Conservation (phyloP, 2,113 vertebrate species). For the Thamnaconus septentrionalis region DNA sequence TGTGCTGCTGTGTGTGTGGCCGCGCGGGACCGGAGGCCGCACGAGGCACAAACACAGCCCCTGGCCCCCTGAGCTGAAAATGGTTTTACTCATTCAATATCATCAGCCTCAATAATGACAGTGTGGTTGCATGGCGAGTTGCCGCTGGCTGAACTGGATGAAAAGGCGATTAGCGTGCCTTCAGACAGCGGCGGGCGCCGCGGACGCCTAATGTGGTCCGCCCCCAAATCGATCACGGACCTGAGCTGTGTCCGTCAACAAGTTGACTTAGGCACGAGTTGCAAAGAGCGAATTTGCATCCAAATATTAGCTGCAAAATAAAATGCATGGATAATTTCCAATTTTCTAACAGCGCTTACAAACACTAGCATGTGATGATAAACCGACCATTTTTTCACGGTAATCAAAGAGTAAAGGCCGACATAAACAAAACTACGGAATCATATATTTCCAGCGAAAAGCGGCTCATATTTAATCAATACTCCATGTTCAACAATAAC, state of each 20-base stretch:
- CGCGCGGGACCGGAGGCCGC: too few relatives aligned
- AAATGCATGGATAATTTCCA: too few relatives aligned
- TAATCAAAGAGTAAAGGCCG: too few relatives aligned
- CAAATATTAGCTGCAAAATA: too few relatives aligned
- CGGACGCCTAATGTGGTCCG: slow-evolving; percentile 19
- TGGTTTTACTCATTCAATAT: slow-evolving; percentile 62
- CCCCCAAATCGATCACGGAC: slow-evolving; percentile 5
- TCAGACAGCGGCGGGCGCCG: slow-evolving; percentile 5
- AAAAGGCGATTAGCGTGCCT: slow-evolving; percentile 33
- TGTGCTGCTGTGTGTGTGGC: slow-evolving; percentile 15
- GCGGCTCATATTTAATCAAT: too few relatives aligned
- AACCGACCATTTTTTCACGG: too few relatives aligned
- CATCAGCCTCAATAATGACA: slow-evolving; percentile 68
- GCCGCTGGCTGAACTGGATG: slow-evolving; percentile 53
- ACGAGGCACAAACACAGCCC: slow-evolving; percentile 42
- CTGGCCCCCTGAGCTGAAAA: slow-evolving; percentile 41
- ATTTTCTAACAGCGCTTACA: too few relatives aligned
- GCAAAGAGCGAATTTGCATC: too few relatives aligned
- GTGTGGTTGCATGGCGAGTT: slow-evolving; percentile 40
- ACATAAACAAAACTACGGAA: too few relatives aligned
- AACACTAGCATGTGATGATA: too few relatives aligned
- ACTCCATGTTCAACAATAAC: neutral
- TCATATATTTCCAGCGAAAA: too few relatives aligned
- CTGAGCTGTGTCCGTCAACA: slow-evolving; percentile 1
- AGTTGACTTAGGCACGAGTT: too few relatives aligned